These are phyloP conservation scores for Dasysyrphus tricinctus DNA, from an alignment of 2,888 invertebrate species.

Conservation along the genomic window DNA sequence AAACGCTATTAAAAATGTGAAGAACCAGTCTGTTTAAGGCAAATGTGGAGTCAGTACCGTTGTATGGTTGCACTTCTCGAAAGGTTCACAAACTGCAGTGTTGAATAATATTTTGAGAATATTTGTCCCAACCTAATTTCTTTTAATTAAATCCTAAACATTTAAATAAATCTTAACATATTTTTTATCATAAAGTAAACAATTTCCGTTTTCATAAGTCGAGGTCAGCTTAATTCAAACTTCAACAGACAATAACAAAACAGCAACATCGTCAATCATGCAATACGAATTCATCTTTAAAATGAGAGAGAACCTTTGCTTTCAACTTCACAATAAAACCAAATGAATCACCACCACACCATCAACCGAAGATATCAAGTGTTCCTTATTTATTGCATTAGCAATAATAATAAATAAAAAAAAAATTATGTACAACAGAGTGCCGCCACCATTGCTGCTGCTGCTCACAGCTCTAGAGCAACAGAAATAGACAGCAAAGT, in stretches of 20 bases:
- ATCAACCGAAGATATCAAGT: slow-evolving; percentile 30
- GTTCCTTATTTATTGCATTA: slow-evolving; percentile 11
- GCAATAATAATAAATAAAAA: slow-evolving; percentile 10
- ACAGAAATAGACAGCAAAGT: slow-evolving; percentile 75
- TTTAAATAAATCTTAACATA: not conserved
- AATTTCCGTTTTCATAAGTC: not conserved
- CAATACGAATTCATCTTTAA: slow-evolving; percentile 1
- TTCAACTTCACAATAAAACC: slow-evolving; percentile 15
- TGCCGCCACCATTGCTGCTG: slow-evolving; percentile 3
- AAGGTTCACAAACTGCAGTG: too few relatives aligned
- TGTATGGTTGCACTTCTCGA: too few relatives aligned
- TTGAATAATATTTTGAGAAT: too few relatives aligned
- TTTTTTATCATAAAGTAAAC: not conserved
- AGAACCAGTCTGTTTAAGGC: too few relatives aligned
- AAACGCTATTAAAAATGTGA: too few relatives aligned
- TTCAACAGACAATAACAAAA: not conserved
- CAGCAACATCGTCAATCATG: not conserved
- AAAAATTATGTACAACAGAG: slow-evolving; percentile 38
- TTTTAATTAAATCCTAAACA: too few relatives aligned
- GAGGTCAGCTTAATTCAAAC: slow-evolving; percentile 8
- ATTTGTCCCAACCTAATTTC: too few relatives aligned
- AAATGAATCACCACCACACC: slow-evolving; percentile 25
- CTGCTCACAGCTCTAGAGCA: slow-evolving; percentile 6
- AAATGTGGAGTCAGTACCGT: too few relatives aligned
- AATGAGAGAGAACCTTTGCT: not conserved